Percentiles rank a stretch among this genome's conserved stretches.
These are phyloP conservation scores for Drosophila meridionalis DNA, from an alignment of 2,888 invertebrate species.

Conservation along the genomic window DNA sequence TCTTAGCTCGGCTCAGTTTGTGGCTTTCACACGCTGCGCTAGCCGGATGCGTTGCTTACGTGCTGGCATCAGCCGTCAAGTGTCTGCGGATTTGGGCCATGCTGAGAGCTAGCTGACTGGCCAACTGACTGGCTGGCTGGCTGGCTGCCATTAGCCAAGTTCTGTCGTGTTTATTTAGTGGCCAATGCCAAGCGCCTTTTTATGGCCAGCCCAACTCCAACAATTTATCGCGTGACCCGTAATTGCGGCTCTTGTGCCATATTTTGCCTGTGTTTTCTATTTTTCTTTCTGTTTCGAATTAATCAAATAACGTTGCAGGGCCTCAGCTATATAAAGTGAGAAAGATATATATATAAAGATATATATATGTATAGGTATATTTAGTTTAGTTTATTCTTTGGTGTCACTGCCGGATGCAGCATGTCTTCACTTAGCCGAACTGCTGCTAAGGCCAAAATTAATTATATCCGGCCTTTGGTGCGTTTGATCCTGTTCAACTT, in stretches of 20 bases:
- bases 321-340: constrained; percentile 1
- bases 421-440: constrained; percentile 44
- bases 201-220: constrained; percentile 39
- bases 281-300: constrained; percentile 53
- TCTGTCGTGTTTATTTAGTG: constrained; percentile 65
- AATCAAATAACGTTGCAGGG: constrained; percentile 70
- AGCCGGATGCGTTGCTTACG: constrained; percentile 70
- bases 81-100: constrained; percentile 71
- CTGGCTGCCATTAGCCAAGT: constrained; percentile 56
- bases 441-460: constrained; percentile 57
- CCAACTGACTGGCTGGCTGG: constrained; percentile 10
- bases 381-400: constrained; percentile 10
- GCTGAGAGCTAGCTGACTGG: constrained; percentile 31
- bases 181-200: constrained; percentile 60
- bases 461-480: constrained; percentile 71
- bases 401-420: constrained; percentile 64
- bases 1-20: constrained; percentile 20
- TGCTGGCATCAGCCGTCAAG: constrained; percentile 69
- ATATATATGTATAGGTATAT: background rate
- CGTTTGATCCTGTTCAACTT: constrained; percentile 54
- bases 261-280: constrained; percentile 44
- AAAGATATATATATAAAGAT: constrained; percentile 1
- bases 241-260: constrained; percentile 69
- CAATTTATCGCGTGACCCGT: constrained; percentile 70
- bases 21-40: constrained; percentile 35